phyloP scores from a whole-genome alignment of 2,113 vertebrate species.

The Beaufortia kweichowensis region DNA sequence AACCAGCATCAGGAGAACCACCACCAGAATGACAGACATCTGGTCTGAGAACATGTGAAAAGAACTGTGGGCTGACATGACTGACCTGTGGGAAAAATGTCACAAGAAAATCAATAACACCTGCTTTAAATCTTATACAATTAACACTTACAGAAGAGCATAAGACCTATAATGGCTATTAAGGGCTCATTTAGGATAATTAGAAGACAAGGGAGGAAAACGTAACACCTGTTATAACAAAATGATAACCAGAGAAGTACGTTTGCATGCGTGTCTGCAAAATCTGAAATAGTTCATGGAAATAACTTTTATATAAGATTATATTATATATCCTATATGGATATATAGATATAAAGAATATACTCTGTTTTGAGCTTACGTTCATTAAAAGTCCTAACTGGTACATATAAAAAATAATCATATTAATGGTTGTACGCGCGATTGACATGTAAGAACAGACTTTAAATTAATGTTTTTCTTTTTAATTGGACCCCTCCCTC shows the following conservation, averaged over 20 bases:
- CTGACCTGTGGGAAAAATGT: slow-evolving; percentile 33
- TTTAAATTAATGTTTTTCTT: not conserved
- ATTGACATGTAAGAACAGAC: not conserved
- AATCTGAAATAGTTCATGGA: not conserved
- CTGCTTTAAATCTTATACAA: not conserved
- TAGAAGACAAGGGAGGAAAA: slow-evolving; percentile 34
- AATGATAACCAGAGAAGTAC: not conserved
- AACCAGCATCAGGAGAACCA: slow-evolving; percentile 60
- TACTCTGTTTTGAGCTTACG: not conserved
- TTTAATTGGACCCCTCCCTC: not conserved
- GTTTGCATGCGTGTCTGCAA: not conserved
- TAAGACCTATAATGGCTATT: slow-evolving; percentile 40
- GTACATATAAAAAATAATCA: not conserved
- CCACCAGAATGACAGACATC: slow-evolving; percentile 23
- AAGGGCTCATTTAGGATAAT: slow-evolving; percentile 46
- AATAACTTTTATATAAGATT: no score
- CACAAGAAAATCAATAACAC: no score
- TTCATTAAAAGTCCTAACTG: not conserved
- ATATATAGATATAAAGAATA: not conserved
- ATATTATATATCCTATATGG: not conserved
- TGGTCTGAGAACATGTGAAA: slow-evolving; percentile 24
- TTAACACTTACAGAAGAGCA: slow-evolving; percentile 14
- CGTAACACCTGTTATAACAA: slow-evolving; percentile 44
- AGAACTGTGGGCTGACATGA: slow-evolving; percentile 39
- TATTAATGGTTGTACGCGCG: no score